Evolutionary conservation across 2,113 vertebrate species (phyloP), one percentile per base, ranked within the genome.

Genomic region (Apus apus): DNA sequence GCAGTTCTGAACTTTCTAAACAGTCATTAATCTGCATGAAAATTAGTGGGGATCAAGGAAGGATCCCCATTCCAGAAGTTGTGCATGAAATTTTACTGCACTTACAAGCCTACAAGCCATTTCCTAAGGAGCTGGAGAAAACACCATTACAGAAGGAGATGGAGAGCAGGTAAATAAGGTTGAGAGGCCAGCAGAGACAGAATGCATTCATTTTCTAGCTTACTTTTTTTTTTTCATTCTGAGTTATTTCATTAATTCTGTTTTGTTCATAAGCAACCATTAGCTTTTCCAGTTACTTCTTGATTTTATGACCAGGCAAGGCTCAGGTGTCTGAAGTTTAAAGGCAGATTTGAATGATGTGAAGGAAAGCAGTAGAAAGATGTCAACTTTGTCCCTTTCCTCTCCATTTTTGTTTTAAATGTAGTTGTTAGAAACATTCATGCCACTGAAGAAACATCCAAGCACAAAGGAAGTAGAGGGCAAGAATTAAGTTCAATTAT

Each of bases 1-100:
- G 54, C n/a, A 76, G 46, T 82, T 73, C 60, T 90, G 85, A 93
- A 48, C 64, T 86, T 90, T 93, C 36, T 83, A 75, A 85, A 83
- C 23, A 81, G 51, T 45, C 30, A 66, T 19, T 70, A 65, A 90
- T 94, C 64, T 93, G 48, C 78, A 88, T 75, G 34, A 92, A 86
- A 89, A 95, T 83, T 87, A 77, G 51, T 27, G 11, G n/a, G 36
- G 27, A n/a, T 77, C 67, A 54, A 54, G 71, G 66, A 64, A 46
- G 16, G 25, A 90, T 88, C 71, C 46, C 62, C 17, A 20, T 90
- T 85, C 46, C 67, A 83, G 46, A 90, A 74, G 30, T 50, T 21
- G 1, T 38, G 11, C 17, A 51, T 83, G 67, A 92, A 94, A 95
- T 88, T 70, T 36, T 79, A 36, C 46, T 88, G n/a, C 18, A 68